Evolutionary conservation across 2,797 vertebrate genomes (phyloP).

Genomic region (Balearica regulorum): DNA sequence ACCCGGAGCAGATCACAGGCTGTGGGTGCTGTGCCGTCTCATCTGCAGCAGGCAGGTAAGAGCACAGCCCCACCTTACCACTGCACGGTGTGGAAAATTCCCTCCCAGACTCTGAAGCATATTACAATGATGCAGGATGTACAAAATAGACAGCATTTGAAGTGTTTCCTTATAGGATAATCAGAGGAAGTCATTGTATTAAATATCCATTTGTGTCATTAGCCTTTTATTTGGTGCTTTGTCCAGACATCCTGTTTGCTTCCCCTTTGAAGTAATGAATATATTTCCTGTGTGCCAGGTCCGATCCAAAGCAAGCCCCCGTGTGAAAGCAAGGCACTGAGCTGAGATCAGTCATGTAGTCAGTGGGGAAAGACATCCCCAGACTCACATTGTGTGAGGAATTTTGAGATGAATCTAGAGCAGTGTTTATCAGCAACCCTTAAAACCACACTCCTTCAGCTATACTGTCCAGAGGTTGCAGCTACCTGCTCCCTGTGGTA

Average conservation of each 20-base stretch:
- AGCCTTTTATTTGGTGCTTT: conserved; percentile 62
- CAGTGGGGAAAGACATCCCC: neutral
- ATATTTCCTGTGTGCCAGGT: neutral
- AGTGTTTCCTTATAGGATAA: conserved; percentile 68
- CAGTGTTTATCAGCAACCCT: neutral
- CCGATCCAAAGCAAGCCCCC: conserved; percentile 6
- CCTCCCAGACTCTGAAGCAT: neutral
- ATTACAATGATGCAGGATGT: conserved; percentile 12
- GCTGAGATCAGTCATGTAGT: neutral
- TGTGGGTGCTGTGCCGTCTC: fast-evolving
- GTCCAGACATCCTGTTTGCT: conserved; percentile 68
- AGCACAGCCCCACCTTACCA: neutral
- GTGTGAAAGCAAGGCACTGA: neutral
- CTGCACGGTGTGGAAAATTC: neutral
- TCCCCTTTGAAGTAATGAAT: conserved; percentile 60
- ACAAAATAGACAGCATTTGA: conserved; percentile 50
- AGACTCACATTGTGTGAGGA: neutral
- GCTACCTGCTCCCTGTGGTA: neutral
- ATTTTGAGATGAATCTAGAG: neutral
- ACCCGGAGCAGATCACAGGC: neutral
- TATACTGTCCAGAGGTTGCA: neutral
- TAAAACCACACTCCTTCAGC: neutral
- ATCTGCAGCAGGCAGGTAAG: neutral
- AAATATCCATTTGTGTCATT: conserved; percentile 69
- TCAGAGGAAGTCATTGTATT: conserved; percentile 67